A percentile compares a stretch with the other conserved stretches of the same genome.
These are phyloP conservation scores for Hydrolagus colliei DNA, from an alignment of 2,797 vertebrate species.

Conservation along the genomic window DNA sequence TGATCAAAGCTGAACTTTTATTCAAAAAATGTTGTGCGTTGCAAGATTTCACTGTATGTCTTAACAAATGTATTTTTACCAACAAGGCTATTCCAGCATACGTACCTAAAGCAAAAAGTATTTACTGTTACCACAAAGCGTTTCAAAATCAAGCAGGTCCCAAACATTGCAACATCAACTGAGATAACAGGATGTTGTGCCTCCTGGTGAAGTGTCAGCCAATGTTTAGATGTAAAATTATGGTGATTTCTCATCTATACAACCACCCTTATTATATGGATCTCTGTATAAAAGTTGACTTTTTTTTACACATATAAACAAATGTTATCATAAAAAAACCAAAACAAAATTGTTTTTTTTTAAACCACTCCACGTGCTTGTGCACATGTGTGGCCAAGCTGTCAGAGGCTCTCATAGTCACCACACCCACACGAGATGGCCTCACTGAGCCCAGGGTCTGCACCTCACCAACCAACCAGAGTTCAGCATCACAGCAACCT, in stretches of 20 bases:
- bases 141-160: not conserved
- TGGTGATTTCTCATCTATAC: not conserved
- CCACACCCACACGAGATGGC: not conserved
- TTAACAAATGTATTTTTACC: slow-evolving; percentile 4
- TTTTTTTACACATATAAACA: slow-evolving; percentile 19
- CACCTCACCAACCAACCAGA: not conserved
- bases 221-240: not conserved
- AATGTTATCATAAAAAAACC: slow-evolving; percentile 20
- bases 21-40: slow-evolving; percentile 11
- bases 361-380: not conserved
- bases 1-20: slow-evolving; percentile 20
- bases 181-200: not conserved
- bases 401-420: not conserved
- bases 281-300: slow-evolving; percentile 16
- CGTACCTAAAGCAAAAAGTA: slow-evolving; percentile 3
- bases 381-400: not conserved
- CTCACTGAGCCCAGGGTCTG: not conserved
- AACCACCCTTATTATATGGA: slow-evolving; percentile 9
- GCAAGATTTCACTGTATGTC: not conserved
- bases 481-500: not conserved
- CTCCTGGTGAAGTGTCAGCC: no score
- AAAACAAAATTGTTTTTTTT: slow-evolving; percentile 15
- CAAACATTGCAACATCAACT: not conserved
- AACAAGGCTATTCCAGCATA: not conserved
- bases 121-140: not conserved